Base-by-base conservation (phyloP, 2,888 invertebrate genomes). In the Laspeyria flexula region DNA sequence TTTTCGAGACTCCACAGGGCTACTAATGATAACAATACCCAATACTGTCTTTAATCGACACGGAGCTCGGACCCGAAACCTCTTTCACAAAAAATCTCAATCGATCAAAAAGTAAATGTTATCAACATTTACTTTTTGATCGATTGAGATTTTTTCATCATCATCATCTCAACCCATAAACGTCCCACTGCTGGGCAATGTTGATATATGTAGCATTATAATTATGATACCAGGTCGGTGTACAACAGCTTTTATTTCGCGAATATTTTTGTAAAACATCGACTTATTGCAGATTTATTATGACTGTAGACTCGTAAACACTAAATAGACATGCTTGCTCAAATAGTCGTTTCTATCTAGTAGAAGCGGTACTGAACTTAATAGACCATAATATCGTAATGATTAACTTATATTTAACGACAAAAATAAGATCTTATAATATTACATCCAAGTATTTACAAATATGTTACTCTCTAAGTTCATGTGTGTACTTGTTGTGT, bases 291-390 rank as follows among this genome's bases (percentile, higher is more conserved):
- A n/a, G 27, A 35, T 15, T 25, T 35, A 29, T 37, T 37, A 44
- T 44, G 43, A 44, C 43, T 44, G 35, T 16, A 40, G 16, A 33
- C 43, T 35, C 35, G 18, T 37, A 38, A 31, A 23, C 10, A 7
- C 47, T 46, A 46, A 18, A 42, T 39, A 45, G n/a, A 31, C 45
- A 35, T 12, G 48, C 18, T 15, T 23, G 9, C 39, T 49, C 68
- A 51, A 55, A 71, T 65, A 75, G 69, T 58, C 76, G 57, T 65
- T 63, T 76, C 76, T 77, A 61, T 39, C 66, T 29, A 25, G 64
- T 60, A 76, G 78, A 76, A 73, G 68, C 57, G 77, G 75, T 75
- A 76, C 64, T 80, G 79, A 60, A 18, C 3, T 33, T 16, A 45
- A 21, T 35, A 40, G 43, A 25, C 42, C 31, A 2, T 35, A 33